Conservation (phyloP, 1,140 invertebrate genomes). For the Idris sp. region DNA sequence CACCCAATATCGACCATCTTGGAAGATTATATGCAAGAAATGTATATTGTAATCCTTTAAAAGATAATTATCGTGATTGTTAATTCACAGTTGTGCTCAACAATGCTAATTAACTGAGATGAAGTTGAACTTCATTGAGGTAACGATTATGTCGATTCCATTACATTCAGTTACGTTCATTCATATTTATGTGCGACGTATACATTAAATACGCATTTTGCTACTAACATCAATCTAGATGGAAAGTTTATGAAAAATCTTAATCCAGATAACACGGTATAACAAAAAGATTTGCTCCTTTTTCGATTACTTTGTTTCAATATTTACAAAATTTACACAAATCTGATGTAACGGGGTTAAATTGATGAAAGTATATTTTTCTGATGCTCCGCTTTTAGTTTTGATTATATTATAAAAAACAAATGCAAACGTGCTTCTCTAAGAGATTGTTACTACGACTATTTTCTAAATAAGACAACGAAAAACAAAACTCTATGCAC, state of each 20-base stretch:
- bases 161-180: constrained; percentile 58
- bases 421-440: constrained; percentile 25
- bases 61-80: constrained; percentile 43
- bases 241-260: constrained; percentile 45
- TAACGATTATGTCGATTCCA: constrained; percentile 34
- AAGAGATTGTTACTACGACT: constrained; percentile 25
- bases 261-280: constrained; percentile 18
- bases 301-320: constrained; percentile 3
- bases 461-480: constrained; percentile 14
- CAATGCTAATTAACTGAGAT: constrained; percentile 59
- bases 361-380: constrained; percentile 12
- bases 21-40: constrained; percentile 43
- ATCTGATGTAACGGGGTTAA: constrained; percentile 5
- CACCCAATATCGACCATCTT: constrained; percentile 50
- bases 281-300: constrained; percentile 23
- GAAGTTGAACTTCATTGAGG: constrained; percentile 45
- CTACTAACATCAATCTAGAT: constrained; percentile 47
- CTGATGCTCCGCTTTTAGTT: background rate
- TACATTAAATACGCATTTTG: constrained; percentile 33
- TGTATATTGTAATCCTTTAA: constrained; percentile 46
- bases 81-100: constrained; percentile 36
- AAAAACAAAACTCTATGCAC: constrained; percentile 1
- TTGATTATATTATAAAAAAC: background rate
- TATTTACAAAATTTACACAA: constrained; percentile 9
- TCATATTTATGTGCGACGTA: constrained; percentile 52